These are phyloP conservation scores for Okamejei kenojei DNA, from an alignment of 2,797 vertebrate genomes.

Conservation along the genomic window DNA sequence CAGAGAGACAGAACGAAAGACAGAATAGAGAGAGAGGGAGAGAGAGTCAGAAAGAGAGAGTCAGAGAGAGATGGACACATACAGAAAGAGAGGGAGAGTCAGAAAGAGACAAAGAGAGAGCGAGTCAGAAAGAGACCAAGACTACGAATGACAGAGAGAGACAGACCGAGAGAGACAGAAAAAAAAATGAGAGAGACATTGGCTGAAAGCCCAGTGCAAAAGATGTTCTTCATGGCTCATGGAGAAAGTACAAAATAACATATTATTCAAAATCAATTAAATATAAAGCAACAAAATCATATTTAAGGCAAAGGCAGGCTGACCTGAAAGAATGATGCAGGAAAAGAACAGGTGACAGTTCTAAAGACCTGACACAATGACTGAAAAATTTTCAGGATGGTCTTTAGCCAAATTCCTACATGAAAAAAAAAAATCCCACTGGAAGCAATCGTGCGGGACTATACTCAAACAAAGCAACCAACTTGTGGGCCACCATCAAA, in stretches of 20 bases:
- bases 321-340: background rate
- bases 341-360: slow-evolving; percentile 14
- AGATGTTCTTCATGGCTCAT: background rate
- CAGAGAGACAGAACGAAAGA: too few species aligned
- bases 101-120: too few species aligned
- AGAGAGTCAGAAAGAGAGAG: too few species aligned
- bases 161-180: background rate
- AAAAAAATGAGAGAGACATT: background rate
- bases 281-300: slow-evolving; percentile 19
- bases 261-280: background rate
- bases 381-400: background rate
- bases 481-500: slow-evolving; percentile 26
- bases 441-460: background rate
- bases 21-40: too few species aligned
- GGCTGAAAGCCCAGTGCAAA: background rate
- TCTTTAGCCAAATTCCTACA: background rate
- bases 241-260: slow-evolving; percentile 20
- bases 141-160: too few species aligned
- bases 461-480: background rate
- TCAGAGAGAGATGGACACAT: too few species aligned
- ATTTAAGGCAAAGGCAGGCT: background rate
- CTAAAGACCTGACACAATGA: slow-evolving; percentile 3
- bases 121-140: too few species aligned
- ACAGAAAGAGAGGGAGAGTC: too few species aligned
- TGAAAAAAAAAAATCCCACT: background rate